Evolutionary conservation across 1,140 invertebrate genomes (phyloP).

Genomic region (Aphis gossypii): DNA sequence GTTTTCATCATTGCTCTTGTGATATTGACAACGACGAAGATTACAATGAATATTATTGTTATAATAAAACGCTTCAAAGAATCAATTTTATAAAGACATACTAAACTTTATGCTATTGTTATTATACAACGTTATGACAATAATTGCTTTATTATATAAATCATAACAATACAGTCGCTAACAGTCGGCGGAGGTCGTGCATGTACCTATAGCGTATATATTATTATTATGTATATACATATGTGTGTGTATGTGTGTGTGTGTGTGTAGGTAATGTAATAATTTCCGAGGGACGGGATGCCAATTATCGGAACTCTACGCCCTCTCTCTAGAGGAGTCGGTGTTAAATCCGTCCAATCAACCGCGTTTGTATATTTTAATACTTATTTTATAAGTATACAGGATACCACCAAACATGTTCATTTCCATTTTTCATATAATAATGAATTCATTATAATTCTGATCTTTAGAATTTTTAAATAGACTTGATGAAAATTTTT

Average conservation of each 20-base stretch:
- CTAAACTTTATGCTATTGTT: neutral
- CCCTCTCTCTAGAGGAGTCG: neutral
- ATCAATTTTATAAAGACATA: neutral
- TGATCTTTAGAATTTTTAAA: no score
- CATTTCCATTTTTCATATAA: no score
- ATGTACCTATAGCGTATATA: neutral
- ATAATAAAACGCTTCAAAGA: constrained; percentile 8
- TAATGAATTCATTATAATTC: no score
- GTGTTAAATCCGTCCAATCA: neutral
- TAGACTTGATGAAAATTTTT: no score
- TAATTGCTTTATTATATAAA: neutral
- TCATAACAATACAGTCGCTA: neutral
- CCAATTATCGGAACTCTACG: neutral
- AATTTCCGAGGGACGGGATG: neutral
- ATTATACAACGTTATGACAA: neutral
- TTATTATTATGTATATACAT: neutral
- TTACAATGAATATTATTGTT: neutral
- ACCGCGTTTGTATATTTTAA: neutral
- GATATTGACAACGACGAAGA: neutral
- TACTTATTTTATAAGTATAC: neutral
- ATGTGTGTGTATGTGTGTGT: no score
- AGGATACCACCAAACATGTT: no score
- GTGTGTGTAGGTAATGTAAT: neutral
- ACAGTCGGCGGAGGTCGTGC: neutral
- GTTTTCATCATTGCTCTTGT: neutral